Percentiles rank a stretch among this genome's conserved stretches.
Evolutionary conservation across 2,113 vertebrate genomes (phyloP).

Genomic region (Microcebus ravelobensis): DNA sequence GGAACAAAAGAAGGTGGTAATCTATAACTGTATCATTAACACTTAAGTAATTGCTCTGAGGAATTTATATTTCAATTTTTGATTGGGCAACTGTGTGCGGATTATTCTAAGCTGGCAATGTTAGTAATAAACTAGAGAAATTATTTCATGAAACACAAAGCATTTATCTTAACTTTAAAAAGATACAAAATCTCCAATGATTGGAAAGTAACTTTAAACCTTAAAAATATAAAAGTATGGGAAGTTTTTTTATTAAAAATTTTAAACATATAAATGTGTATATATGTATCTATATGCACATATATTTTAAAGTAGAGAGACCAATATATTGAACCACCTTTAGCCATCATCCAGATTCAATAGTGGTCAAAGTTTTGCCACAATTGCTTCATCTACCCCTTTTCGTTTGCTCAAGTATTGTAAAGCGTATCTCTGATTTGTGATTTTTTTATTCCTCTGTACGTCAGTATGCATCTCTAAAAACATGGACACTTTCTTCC

Average conservation of each 20-base stretch:
- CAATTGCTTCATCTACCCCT: neutral
- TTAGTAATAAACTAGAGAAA: conserved; percentile 26
- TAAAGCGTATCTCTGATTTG: neutral
- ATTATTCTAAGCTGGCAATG: neutral
- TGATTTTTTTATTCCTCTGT: neutral
- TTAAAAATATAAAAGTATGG: neutral
- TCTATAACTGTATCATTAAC: neutral
- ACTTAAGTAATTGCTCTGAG: neutral
- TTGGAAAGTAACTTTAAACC: neutral
- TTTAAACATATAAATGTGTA: neutral
- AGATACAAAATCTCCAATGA: neutral
- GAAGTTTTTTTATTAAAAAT: conserved; percentile 20
- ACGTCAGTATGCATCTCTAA: neutral
- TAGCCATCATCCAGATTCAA: neutral
- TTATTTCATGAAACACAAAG: neutral
- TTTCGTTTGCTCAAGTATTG: neutral
- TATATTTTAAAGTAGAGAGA: neutral
- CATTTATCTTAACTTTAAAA: conserved; percentile 31
- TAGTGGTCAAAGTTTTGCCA: neutral
- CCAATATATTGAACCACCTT: neutral
- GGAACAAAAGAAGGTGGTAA: neutral
- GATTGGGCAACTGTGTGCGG: neutral
- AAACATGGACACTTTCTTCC: neutral
- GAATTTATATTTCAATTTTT: conserved; percentile 17
- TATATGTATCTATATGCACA: neutral